Base-by-base conservation (phyloP, 2,797 vertebrate species). In the Melanotaenia boesemani region DNA sequence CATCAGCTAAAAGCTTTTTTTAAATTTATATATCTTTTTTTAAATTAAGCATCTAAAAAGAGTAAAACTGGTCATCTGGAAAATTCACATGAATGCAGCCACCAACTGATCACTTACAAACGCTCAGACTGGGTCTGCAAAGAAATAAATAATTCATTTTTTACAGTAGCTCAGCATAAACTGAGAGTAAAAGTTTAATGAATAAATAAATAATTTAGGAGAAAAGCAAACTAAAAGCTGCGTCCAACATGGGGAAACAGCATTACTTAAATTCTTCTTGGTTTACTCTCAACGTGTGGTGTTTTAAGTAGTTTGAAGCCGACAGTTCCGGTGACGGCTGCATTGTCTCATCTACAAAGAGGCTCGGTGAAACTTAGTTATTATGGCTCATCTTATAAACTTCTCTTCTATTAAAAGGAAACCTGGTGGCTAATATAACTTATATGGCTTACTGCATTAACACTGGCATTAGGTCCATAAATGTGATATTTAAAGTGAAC, bases 171-270 rank as follows among this genome's bases (percentile, higher is more conserved):
- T 77, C 46, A 58, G 74, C 77, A 70, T 68, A 41, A 81, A 77
- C 70, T 74, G 74, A 36, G 65, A 73, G 70, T 70, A 34, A 76
- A 85, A 75, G 63, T 81, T 77, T 72, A 64, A 79, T 78, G 70
- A 66, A 70, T 74, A 61, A 82, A 82, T 80, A 58, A 82, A 87
- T 79, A 62, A 77, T 78, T 79, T 58, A 82, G 64, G 26, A 74
- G 11, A 44, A 63, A 77, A 54, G 55, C 67, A 63, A 76, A 64
- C 57, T 73, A 77, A 74, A 80, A 81, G 81, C 81, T 70, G 75
- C 2, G 58, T 71, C 70, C 48, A 34, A 67, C 63, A 68, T 4
- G 15, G 46, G 78, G 80, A 71, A 62, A 56, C 13, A 39, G 64
- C 64, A 78, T 75, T 64, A 79, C 48, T 54, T 54, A 37, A 28